Evolutionary conservation across 1,140 invertebrate genomes (phyloP).

Genomic region (Dufourea novaeangliae): DNA sequence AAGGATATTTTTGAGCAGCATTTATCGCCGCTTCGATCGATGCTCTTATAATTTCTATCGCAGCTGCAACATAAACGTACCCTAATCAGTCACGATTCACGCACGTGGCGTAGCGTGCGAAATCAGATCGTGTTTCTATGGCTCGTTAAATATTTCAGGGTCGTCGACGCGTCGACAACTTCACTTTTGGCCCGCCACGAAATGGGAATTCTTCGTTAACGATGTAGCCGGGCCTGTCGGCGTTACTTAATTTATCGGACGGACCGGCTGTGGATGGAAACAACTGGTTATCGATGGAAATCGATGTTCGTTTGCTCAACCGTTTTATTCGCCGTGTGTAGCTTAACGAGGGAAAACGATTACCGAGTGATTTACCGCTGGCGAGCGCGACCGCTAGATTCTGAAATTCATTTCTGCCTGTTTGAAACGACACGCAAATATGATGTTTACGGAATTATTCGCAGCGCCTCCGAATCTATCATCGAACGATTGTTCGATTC

Average conservation of each 20-base stretch:
- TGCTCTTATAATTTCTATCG: not conserved
- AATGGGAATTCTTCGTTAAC: not conserved
- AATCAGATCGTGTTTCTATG: not conserved
- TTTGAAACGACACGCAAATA: too few species aligned
- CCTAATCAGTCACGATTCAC: not conserved
- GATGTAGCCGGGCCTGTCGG: not conserved
- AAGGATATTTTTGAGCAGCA: too few species aligned
- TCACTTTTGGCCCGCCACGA: not conserved
- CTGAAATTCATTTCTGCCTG: too few species aligned
- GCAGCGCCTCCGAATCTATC: too few species aligned
- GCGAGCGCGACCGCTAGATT: not conserved
- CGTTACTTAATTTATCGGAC: not conserved
- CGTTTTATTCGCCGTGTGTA: not conserved
- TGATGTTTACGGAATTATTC: too few species aligned
- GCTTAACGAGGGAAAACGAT: not conserved
- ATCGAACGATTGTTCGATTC: too few species aligned
- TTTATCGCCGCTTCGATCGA: too few species aligned
- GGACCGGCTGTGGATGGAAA: not conserved
- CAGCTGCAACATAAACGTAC: not conserved
- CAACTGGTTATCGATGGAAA: not conserved
- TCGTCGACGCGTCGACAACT: not conserved
- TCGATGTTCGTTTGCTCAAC: not conserved
- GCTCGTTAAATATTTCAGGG: not conserved
- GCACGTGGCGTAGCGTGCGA: too few species aligned
- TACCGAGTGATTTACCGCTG: not conserved